Conservation (phyloP, 2,888 invertebrate genomes). For the Conus canariensis region DNA sequence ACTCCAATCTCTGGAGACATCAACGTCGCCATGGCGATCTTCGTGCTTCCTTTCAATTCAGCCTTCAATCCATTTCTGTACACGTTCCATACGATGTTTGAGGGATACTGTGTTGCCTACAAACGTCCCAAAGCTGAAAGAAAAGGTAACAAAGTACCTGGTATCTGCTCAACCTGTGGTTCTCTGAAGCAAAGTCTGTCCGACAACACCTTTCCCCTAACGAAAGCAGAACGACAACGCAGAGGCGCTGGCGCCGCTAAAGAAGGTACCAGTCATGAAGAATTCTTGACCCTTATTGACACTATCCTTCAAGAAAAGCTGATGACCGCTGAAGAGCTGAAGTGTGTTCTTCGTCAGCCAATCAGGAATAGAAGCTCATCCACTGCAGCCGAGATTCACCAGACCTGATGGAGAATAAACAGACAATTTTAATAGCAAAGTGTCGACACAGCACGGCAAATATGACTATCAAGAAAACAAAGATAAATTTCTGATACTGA, state of each 20-base stretch:
- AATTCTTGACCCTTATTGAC: neutral
- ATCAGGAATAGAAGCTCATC: too few species aligned
- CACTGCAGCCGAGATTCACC: too few species aligned
- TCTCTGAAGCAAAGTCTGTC: neutral
- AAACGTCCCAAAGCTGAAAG: neutral
- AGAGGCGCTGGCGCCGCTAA: too few species aligned
- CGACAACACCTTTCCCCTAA: neutral
- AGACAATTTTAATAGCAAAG: too few species aligned
- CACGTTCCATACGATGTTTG: conserved; percentile 41
- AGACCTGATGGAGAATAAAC: too few species aligned
- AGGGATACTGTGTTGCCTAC: neutral
- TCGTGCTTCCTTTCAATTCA: conserved; percentile 81
- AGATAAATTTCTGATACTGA: too few species aligned
- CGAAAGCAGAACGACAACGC: neutral
- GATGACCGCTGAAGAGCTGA: neutral
- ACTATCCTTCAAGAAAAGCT: neutral
- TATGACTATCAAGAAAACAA: too few species aligned
- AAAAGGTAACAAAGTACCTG: neutral
- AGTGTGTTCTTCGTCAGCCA: too few species aligned
- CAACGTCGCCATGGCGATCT: conserved; percentile 65
- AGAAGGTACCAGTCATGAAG: neutral
- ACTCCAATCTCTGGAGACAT: conserved; percentile 40
- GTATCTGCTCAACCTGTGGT: neutral
- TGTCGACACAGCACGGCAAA: too few species aligned
- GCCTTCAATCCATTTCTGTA: conserved; percentile 79